Evolutionary conservation across 2,888 invertebrate species (phyloP).

Genomic region (Chrysodeixis includens): DNA sequence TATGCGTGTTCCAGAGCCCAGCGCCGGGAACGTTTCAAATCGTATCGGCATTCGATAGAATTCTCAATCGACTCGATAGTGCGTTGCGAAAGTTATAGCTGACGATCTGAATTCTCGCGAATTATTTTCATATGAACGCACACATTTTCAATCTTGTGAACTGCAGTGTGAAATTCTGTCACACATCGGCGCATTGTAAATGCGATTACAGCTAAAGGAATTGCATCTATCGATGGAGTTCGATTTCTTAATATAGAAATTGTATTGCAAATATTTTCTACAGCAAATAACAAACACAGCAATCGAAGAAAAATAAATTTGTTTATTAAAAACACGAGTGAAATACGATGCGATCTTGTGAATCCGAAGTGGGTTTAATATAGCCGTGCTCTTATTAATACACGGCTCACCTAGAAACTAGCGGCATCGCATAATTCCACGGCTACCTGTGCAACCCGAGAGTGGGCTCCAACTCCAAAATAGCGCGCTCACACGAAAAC

Average conservation of each 20-base stretch:
- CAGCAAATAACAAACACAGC: slow-evolving; percentile 5
- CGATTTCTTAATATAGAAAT: background rate
- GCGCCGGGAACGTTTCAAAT: slow-evolving; percentile 26
- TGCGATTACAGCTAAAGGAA: background rate
- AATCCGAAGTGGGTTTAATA: slow-evolving; percentile 75
- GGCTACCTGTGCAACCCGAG: slow-evolving; percentile 74
- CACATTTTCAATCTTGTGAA: slow-evolving; percentile 1
- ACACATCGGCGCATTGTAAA: background rate
- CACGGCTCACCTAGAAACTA: slow-evolving; percentile 75
- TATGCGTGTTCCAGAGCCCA: slow-evolving; percentile 43
- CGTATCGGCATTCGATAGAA: slow-evolving; percentile 10
- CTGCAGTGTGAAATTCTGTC: background rate
- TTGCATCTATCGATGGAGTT: background rate
- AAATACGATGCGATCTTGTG: slow-evolving; percentile 76
- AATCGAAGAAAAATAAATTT: slow-evolving; percentile 18
- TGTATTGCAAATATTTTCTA: background rate
- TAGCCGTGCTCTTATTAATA: slow-evolving; percentile 79
- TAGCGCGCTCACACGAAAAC: slow-evolving; percentile 68
- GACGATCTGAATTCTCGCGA: slow-evolving; percentile 15
- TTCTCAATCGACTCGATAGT: slow-evolving; percentile 8
- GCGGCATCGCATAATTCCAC: slow-evolving; percentile 68
- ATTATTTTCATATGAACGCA: background rate
- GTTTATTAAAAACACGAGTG: slow-evolving; percentile 54
- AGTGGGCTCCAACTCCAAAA: slow-evolving; percentile 68
- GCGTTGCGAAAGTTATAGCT: slow-evolving; percentile 8